Evolutionary conservation across 1,140 invertebrate species (phyloP).

Genomic region (Drosophila mojavensis): DNA sequence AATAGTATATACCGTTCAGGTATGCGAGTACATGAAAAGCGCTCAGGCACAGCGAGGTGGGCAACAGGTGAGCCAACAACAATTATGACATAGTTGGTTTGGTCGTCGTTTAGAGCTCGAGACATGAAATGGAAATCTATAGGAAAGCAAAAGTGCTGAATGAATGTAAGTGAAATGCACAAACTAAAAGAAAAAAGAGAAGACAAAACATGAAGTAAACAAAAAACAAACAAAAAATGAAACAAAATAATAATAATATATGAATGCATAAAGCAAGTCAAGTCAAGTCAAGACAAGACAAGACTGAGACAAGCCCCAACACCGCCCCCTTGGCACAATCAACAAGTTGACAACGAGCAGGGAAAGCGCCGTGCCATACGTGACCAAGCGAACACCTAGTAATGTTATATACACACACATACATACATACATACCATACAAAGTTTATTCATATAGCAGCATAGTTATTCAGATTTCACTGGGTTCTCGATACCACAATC

Average conservation of each 20-base stretch:
- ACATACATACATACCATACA: background rate
- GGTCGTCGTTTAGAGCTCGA: conserved; percentile 34
- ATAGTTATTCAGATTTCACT: conserved; percentile 28
- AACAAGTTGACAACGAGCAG: conserved; percentile 23
- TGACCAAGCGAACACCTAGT: conserved; percentile 43
- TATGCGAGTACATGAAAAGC: conserved; percentile 25
- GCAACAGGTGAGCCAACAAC: conserved; percentile 16
- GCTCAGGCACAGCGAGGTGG: conserved; percentile 17
- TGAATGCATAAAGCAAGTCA: background rate
- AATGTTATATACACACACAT: too few relatives aligned
- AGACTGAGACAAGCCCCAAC: conserved; percentile 3
- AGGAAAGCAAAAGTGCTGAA: conserved; percentile 72
- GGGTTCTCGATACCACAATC: conserved; percentile 9
- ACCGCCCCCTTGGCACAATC: background rate
- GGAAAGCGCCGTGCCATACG: conserved; percentile 72
- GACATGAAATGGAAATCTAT: conserved; percentile 63
- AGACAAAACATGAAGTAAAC: conserved; percentile 6
- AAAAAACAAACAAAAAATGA: background rate
- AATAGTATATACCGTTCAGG: background rate
- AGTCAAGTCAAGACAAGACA: conserved; percentile 16
- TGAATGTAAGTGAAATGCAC: conserved; percentile 63
- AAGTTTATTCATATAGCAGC: background rate
- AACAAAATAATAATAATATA: conserved; percentile 5
- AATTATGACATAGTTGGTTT: conserved; percentile 70
- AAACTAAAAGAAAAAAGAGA: conserved; percentile 46